Conservation (phyloP, 2,113 vertebrate genomes). For the Beaufortia kweichowensis region DNA sequence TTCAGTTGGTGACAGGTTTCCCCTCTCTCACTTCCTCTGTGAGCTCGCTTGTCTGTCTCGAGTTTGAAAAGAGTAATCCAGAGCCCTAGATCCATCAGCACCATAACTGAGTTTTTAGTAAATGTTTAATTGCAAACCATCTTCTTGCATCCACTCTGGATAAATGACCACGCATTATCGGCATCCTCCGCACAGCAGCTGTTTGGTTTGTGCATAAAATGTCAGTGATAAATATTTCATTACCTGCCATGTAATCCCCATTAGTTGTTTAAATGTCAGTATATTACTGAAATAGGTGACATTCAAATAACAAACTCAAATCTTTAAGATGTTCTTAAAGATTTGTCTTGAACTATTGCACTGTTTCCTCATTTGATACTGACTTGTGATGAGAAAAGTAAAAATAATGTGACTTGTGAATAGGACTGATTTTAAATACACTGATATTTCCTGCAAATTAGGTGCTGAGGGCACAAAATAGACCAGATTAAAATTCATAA, state of each 20-base stretch:
- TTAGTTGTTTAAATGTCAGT: neutral
- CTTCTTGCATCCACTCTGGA: neutral
- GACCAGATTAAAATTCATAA: no score
- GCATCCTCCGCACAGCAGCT: neutral
- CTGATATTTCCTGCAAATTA: no score
- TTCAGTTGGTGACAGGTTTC: slow-evolving; percentile 28
- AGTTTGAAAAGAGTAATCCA: slow-evolving; percentile 19
- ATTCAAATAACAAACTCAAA: neutral
- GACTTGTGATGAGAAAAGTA: no score
- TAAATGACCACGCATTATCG: slow-evolving; percentile 6
- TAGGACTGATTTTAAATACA: no score
- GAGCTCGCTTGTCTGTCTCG: neutral
- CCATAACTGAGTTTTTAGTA: neutral
- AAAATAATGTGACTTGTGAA: no score
- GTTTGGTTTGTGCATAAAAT: neutral
- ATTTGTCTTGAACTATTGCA: no score
- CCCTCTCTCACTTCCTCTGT: neutral
- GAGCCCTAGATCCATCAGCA: slow-evolving; percentile 16
- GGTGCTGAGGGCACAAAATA: no score
- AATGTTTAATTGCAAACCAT: neutral
- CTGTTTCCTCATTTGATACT: no score
- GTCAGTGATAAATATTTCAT: neutral
- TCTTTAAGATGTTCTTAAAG: no score
- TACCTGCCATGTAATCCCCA: neutral
- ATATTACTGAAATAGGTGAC: neutral